Conservation (phyloP, 2,797 vertebrate species). For the Salarias fasciatus region DNA sequence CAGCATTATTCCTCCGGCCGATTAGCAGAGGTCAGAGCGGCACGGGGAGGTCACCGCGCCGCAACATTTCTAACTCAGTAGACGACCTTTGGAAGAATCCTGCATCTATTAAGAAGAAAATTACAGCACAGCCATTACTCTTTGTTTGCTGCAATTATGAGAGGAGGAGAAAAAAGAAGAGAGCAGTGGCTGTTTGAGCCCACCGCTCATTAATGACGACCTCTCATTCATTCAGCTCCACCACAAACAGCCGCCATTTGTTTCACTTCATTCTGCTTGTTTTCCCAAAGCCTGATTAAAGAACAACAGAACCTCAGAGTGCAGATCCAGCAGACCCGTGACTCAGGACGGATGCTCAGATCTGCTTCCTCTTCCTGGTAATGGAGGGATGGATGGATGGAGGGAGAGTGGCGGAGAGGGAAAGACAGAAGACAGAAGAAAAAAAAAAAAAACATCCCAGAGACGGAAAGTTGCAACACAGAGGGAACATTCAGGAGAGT, state of each 20-base stretch:
- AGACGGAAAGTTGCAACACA: too few relatives aligned
- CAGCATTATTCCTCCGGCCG: slow-evolving; percentile 2
- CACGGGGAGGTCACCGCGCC: slow-evolving; percentile 6
- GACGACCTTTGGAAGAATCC: slow-evolving; percentile 30
- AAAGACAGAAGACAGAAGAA: too few relatives aligned
- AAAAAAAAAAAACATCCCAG: too few relatives aligned
- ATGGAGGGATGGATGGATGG: background rate
- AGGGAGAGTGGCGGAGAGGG: too few relatives aligned
- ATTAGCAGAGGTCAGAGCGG: slow-evolving; percentile 1
- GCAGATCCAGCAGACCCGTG: slow-evolving; percentile 19
- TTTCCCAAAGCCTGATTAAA: slow-evolving; percentile 28
- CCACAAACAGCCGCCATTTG: background rate
- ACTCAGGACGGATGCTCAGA: slow-evolving; percentile 13
- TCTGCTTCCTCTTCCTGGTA: slow-evolving; percentile 1
- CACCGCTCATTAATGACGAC: slow-evolving; percentile 33
- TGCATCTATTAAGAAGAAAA: slow-evolving; percentile 16
- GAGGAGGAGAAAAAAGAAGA: slow-evolving; percentile 26
- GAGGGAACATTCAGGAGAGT: too few relatives aligned
- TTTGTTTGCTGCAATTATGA: slow-evolving; percentile 21
- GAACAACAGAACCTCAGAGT: slow-evolving; percentile 15
- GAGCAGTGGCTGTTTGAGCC: slow-evolving; percentile 18
- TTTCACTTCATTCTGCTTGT: slow-evolving; percentile 25
- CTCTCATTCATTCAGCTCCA: slow-evolving; percentile 29
- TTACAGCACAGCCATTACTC: slow-evolving; percentile 19
- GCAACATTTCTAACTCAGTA: slow-evolving; percentile 18